Percentiles rank a stretch among this genome's conserved stretches.
Conservation (phyloP, 2,113 vertebrate species). For the Lonchura striata region DNA sequence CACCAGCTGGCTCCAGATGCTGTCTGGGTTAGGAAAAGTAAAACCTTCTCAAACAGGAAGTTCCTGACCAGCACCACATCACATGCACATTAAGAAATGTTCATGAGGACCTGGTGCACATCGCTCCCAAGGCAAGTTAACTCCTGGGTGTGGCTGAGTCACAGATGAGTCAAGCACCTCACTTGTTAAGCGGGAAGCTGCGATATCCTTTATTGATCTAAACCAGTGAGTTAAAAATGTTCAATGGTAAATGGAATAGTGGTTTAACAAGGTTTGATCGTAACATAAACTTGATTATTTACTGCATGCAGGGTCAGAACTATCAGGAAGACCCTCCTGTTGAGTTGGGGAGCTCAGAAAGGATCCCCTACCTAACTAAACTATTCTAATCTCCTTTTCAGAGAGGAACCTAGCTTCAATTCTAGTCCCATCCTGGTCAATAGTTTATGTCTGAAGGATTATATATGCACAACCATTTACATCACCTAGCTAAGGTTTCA, state of each 20-base stretch:
- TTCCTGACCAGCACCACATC: neutral
- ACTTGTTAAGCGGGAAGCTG: neutral
- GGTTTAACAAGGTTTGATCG: neutral
- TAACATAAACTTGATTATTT: neutral
- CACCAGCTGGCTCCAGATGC: neutral
- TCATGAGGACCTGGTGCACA: fast-evolving
- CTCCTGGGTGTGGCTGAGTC: neutral
- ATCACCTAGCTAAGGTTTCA: neutral
- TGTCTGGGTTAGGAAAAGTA: neutral
- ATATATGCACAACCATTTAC: neutral
- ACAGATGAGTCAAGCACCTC: neutral
- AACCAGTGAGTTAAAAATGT: neutral
- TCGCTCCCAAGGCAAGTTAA: neutral
- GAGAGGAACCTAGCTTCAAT: neutral
- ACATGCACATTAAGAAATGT: neutral
- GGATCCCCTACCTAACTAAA: neutral
- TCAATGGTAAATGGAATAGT: neutral
- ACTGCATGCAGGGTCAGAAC: neutral
- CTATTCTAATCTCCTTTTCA: neutral
- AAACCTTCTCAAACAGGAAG: neutral
- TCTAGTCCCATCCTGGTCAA: neutral
- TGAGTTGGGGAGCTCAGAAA: neutral
- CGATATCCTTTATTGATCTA: neutral
- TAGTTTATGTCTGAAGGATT: neutral
- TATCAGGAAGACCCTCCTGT: neutral